phyloP scores from a whole-genome alignment of 23 tunicate genomes.

The Aplidium turbinatum region DNA sequence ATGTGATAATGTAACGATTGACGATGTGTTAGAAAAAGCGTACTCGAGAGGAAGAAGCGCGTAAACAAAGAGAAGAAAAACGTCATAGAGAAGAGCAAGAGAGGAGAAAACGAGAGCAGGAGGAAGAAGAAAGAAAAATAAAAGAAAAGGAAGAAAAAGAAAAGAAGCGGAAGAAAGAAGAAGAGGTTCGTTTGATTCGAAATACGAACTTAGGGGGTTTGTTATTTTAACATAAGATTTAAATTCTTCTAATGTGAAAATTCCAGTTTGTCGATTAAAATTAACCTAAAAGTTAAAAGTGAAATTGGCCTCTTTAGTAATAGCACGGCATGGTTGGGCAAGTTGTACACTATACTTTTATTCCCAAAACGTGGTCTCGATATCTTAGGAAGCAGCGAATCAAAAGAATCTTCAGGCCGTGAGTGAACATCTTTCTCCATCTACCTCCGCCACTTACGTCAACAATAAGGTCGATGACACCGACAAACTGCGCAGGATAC shows the following conservation, averaged over 20 bases:
- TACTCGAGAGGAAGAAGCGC: constrained; percentile 71
- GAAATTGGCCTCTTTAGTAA: too few species aligned
- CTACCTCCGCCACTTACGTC: constrained; percentile 41
- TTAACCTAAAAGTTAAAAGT: too few species aligned
- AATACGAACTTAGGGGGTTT: too few species aligned
- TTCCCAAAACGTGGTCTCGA: too few species aligned
- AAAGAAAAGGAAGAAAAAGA: constrained; percentile 54
- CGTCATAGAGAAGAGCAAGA: constrained; percentile 37
- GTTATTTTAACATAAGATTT: too few species aligned
- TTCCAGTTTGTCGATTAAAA: too few species aligned
- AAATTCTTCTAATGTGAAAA: too few species aligned
- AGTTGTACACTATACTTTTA: too few species aligned
- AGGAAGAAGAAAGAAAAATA: constrained; percentile 35
- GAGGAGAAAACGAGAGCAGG: constrained; percentile 31
- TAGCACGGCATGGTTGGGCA: too few species aligned
- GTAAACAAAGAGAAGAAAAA: constrained; percentile 41
- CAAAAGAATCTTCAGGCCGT: too few species aligned
- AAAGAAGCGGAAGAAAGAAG: constrained; percentile 35
- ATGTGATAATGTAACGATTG: too few species aligned
- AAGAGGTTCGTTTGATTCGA: constrained; percentile 22
- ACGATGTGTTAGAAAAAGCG: too few species aligned
- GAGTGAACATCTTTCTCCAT: constrained; percentile 54
- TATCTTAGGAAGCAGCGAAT: constrained; percentile 43
- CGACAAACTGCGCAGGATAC: constrained; percentile 68
- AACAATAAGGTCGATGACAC: constrained; percentile 86